Evolutionary conservation across 2,113 vertebrate genomes (phyloP), one percentile per base, ranked within the genome.

Genomic region (Dasyprocta punctata): DNA sequence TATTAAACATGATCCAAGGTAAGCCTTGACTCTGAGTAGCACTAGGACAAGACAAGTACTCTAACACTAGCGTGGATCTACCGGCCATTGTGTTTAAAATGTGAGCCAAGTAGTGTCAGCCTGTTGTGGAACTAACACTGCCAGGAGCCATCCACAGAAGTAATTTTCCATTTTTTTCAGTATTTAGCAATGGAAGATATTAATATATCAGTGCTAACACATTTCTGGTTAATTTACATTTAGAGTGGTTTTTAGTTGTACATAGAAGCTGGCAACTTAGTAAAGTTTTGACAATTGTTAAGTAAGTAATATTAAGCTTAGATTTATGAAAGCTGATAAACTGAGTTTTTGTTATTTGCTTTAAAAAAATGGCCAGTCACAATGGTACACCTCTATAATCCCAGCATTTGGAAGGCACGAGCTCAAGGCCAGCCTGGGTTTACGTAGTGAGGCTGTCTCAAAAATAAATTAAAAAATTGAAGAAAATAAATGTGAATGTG

Each of bases 401-500:
- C 60, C 26, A 28, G 60, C 60, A 6, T 26, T 28, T 24, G 60
- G 24, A 28, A 28, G 60, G 60, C 60, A 28, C 10, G 9, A 61
- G 60, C 11, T 61, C 60, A 61, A 28, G 60, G 60, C 24, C 60
- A 61, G 60, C 60, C 9, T 61, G 60, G 60, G 60, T 12, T 12
- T 58, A 22, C 60, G 11, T 4, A 61, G 60, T 61, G 26, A 61
- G 60, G 28, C 60, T 61, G 26, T 61, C 26, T 61, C 60, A 61
- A 28, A 61, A 28, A 58, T 58, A 58, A 58, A 58, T 61, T 61
- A 28, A 61, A 61, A 61, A 61, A 61, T 28, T 24, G 16, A 73
- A 73, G 65, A 96, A 98, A 98, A 98, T 67, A 80, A 99, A 98
- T 98, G 98, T 97, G 98, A 96, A 98, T 98, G 97, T 98, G 98